Base-by-base conservation (phyloP, 2,113 vertebrate genomes). In the Larimichthys polyactis region DNA sequence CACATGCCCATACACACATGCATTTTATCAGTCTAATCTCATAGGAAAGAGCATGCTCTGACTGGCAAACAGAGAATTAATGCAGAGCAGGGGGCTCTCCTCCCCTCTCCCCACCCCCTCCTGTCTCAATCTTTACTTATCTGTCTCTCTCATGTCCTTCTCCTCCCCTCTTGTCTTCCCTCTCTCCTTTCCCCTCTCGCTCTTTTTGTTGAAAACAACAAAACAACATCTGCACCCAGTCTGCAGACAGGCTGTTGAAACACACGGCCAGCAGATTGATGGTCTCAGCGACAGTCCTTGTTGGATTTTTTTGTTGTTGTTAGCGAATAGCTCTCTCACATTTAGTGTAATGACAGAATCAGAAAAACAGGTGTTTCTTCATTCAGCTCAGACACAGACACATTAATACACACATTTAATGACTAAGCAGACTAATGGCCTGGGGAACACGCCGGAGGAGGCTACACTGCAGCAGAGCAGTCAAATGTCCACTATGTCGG, bases 61-160 rank as follows among this genome's bases (percentile, higher is more conserved):
- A 95, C 92, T 95, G 92, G 90, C 92, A 95, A 95, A 90, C 90
- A 93, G 88, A 91, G 92, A 89, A 94, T 94, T 94, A 93, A 94
- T 92, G 90, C 89, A 86, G 90, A 92, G 85, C 89, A 87, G 83
- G 89, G 88, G 90, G 81, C 89, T 87, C 87, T 81, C 74, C 75
- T 82, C 71, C 81, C 58, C 24, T 12, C 78, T 79, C 60, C 66
- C 32, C 32, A 5, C 32, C 65, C 81, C 59, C 75, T 83, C 81
- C 86, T 87, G 82, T 89, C 87, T 88, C 73, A 82, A 43, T 89
- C 85, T 90, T 87, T 71, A 83, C 90, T 87, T 78, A 89, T 91
- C 88, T 73, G 65, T 89, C 87, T 90, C 78, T 83, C 84, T 86
- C 77, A 71, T 90, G 87, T 86, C 84, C 87, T 84, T 93, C 78